Base-by-base conservation (phyloP, 1,140 invertebrate genomes). In the Drosophila kanapiae region DNA sequence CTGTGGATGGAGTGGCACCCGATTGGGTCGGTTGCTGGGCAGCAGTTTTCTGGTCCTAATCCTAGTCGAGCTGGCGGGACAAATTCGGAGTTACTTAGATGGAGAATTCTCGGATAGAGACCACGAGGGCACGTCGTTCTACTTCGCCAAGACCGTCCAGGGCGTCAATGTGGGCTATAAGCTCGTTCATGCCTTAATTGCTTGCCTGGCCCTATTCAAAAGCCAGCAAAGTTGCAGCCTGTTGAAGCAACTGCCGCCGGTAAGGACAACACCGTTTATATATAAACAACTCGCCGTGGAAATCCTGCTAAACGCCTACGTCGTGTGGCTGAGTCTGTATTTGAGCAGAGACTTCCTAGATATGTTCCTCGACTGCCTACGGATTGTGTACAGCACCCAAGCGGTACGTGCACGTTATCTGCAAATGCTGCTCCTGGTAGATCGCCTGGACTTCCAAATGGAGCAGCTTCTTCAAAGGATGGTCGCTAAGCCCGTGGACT, bases 371-470 rank as follows among this genome's bases (percentile, higher is more conserved):
- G n/a, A 61, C 27, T 65, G 47, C 6, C 10, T 82, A 4, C 68
- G 62, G 0, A 49, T 79, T 11, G 7, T 69, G 3, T 79, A 53
- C 31, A 82, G 54, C 38, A 63, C 43, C 8, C 86, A 85, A 29
- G 75, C 82, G 14, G 71, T 90, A 0, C 78, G 86, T 0, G 82
- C 74, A 3, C 78, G 85, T 0, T 90, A 78, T 23, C 35, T 88
- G 43, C 81, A 88, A 45, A 61, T 85, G 47, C n/a, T 67, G 5
- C 9, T 85, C 3, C 62, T 84, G 2, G 75, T 88, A 6, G 47
- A 65, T 11, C 84, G 84, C 2, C 40, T 87, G 18, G 77, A 87
- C n/a, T 35, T 9, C 0, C 53, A 71, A 18, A 43, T 88, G 58
- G 23, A 75, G n/a, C 4, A 29, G 16, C 62, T 88, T 62, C 51